Percentiles rank a stretch among this genome's conserved stretches.
Conservation (phyloP, 1,140 invertebrate species). For the Rhopalosiphum maidis region DNA sequence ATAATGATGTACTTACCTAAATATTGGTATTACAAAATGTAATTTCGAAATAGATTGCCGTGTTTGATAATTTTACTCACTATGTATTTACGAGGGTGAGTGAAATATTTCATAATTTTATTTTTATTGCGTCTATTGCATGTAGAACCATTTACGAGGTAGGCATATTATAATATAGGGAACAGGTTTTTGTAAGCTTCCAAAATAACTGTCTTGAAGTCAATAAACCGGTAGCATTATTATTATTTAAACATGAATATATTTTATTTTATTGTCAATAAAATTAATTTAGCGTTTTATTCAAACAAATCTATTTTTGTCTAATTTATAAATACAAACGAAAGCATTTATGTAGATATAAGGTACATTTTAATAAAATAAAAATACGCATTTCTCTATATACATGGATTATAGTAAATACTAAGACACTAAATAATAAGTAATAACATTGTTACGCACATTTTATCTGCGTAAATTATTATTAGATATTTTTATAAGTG, state of each 20-base stretch:
- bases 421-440: background rate
- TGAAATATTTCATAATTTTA: background rate
- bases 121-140: background rate
- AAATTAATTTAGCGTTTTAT: background rate
- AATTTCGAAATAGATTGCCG: background rate
- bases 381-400: background rate
- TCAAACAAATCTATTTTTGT: background rate
- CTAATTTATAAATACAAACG: background rate
- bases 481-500: background rate
- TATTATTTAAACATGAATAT: slow-evolving; percentile 17
- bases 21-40: too few species aligned
- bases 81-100: background rate
- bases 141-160: background rate
- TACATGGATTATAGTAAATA: background rate
- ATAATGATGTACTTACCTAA: too few species aligned
- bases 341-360: background rate
- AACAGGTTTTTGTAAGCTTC: background rate
- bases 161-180: background rate
- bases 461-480: background rate
- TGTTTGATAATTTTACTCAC: background rate
- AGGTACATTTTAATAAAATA: background rate
- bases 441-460: background rate
- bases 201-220: background rate
- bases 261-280: background rate
- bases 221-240: slow-evolving; percentile 17